Percentiles rank a stretch among this genome's conserved stretches.
Evolutionary conservation across 2,113 vertebrate genomes (phyloP).

Genomic region (Amphilophus citrinellus): DNA sequence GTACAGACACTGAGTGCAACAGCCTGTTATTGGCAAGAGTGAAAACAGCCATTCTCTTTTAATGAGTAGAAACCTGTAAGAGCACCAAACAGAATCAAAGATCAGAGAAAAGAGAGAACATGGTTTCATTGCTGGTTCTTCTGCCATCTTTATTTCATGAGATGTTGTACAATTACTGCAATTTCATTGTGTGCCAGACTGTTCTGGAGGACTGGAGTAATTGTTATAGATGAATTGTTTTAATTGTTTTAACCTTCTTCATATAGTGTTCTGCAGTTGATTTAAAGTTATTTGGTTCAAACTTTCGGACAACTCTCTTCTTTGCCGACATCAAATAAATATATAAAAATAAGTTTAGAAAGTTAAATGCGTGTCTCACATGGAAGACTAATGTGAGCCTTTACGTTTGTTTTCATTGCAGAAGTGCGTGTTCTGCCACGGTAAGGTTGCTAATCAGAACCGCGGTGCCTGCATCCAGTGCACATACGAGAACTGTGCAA

Average conservation of each 20-base stretch:
- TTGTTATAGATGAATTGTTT: not conserved
- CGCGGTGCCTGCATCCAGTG: slow-evolving; percentile 95
- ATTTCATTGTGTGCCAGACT: not conserved
- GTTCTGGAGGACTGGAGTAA: not conserved
- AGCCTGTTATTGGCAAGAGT: not conserved
- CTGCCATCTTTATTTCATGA: slow-evolving; percentile 9
- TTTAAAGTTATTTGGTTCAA: not conserved
- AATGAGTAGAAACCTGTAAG: slow-evolving; percentile 42
- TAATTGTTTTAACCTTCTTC: slow-evolving; percentile 18
- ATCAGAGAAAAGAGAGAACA: slow-evolving; percentile 32
- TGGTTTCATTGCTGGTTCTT: slow-evolving; percentile 16
- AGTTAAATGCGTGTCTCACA: not conserved
- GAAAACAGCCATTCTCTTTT: slow-evolving; percentile 28
- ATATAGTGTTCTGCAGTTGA: not conserved
- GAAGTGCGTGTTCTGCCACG: slow-evolving; percentile 94
- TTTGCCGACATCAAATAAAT: not conserved
- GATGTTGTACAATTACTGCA: not conserved
- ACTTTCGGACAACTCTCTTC: not conserved
- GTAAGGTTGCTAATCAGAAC: slow-evolving; percentile 80
- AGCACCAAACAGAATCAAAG: slow-evolving; percentile 40
- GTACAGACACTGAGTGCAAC: not conserved
- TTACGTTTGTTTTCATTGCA: slow-evolving; percentile 61
- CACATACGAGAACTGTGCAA: slow-evolving; percentile 91
- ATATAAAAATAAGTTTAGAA: not conserved
- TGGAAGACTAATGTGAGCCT: not conserved